Evolutionary conservation across 1,140 invertebrate species (phyloP), one percentile per base, ranked within the genome.

Genomic region (Asbolus verrucosus): DNA sequence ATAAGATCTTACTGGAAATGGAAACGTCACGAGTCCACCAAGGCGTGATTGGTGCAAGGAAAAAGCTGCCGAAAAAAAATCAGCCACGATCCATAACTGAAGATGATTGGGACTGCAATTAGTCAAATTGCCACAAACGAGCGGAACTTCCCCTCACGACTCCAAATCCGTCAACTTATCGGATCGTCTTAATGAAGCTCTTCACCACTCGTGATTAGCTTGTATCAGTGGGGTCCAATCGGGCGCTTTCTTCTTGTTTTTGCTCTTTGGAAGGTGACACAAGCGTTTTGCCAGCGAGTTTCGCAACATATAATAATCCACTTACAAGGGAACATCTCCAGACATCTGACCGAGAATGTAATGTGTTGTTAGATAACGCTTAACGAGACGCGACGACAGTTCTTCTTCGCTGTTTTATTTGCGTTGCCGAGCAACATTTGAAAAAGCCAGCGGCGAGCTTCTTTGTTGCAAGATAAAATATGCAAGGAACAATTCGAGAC

Each of bases 291-390:
- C 46, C 21, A 16, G 41, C 16, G 27, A n/a, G 27, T 46, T 38
- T 46, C 41, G n/a, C 9, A 27, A 54, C 46, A 27, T 27, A 27
- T 27, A 27, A 54, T 54, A 54, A 54, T 54, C 46, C 46, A 54
- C 46, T 54, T 54, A 54, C 46, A 13, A 8, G 43, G 15, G 43
- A 54, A 54, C 46, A 54, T 54, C 46, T 19, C 15, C 46, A 54
- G 46, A 54, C 46, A 54, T 24, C 46, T 27, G 46, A 54, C 46
- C 46, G 46, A 54, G 46, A 27, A 54, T 54, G 46, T 54, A 54
- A 54, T 54, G 46, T 54, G 46, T 54, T 54, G 46, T 54, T 54
- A 54, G 46, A 54, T 54, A 54, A 54, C 46, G 46, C 46, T 54
- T 54, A 54, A 54, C 46, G 46, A 54, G 46, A 54, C 46, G 46